Conservation (phyloP, 2,888 invertebrate species). For the Anthrax anthrax region DNA sequence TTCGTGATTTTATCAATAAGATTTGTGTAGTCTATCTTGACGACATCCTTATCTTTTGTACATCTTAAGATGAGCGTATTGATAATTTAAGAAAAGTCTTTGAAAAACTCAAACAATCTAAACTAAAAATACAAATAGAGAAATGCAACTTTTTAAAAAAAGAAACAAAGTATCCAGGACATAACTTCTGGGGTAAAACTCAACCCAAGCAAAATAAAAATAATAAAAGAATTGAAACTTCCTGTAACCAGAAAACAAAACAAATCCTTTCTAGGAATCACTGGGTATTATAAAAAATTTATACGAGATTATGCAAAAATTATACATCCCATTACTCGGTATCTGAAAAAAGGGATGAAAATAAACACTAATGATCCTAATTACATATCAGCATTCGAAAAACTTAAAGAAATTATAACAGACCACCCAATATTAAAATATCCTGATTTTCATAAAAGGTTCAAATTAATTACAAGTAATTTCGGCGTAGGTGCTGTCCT, state of each 20-base stretch:
- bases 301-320: neutral
- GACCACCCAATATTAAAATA: neutral
- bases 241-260: conserved; percentile 1
- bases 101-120: neutral
- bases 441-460: neutral
- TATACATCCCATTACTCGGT: neutral
- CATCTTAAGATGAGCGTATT: neutral
- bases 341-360: neutral
- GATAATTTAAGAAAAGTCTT: neutral
- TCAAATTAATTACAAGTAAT: neutral
- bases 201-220: conserved; percentile 8
- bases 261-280: neutral
- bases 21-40: neutral
- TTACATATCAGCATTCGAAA: conserved; percentile 1
- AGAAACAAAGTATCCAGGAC: conserved; percentile 10
- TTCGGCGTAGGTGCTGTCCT: neutral
- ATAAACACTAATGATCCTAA: conserved; percentile 1
- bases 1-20: neutral
- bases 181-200: conserved; percentile 10
- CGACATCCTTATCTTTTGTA: neutral
- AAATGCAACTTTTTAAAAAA: conserved; percentile 11
- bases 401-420: neutral
- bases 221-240: neutral
- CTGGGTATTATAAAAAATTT: neutral
- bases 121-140: conserved; percentile 9